Percentiles rank a stretch among this genome's conserved stretches.
phyloP scores from a whole-genome alignment of 1,140 invertebrate species.

The Drosophila serrata region DNA sequence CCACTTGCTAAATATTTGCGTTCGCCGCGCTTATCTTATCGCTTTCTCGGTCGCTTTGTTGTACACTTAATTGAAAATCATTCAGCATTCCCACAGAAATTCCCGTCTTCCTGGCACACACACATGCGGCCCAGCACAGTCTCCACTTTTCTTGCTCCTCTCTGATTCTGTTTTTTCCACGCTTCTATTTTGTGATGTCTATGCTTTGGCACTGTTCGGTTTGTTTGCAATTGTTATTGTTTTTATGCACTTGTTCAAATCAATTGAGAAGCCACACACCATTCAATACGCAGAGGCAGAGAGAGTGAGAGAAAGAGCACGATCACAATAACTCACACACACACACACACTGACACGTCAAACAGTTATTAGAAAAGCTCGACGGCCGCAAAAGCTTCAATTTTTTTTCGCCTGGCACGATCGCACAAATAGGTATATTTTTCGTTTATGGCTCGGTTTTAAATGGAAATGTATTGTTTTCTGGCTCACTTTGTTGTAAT shows the following conservation, averaged over 20 bases:
- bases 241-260: conserved; percentile 80
- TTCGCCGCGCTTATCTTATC: conserved; percentile 66
- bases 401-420: conserved; percentile 45
- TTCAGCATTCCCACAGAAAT: conserved; percentile 37
- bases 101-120: conserved; percentile 48
- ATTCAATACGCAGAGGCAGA: conserved; percentile 32
- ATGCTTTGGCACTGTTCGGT: conserved; percentile 62
- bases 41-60: conserved; percentile 46
- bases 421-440: conserved; percentile 33
- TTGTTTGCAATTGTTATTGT: conserved; percentile 71
- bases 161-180: conserved; percentile 26
- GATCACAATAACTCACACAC: conserved; percentile 32
- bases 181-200: conserved; percentile 33
- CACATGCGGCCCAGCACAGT: conserved; percentile 13
- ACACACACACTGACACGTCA: conserved; percentile 41
- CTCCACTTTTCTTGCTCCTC: conserved; percentile 33
- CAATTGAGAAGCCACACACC: conserved; percentile 65
- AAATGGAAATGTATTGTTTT: conserved; percentile 38
- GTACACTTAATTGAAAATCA: conserved; percentile 73
- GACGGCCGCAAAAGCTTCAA: conserved; percentile 6
- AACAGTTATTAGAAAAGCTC: conserved; percentile 56
- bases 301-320: conserved; percentile 26
- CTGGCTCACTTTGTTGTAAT: conserved; percentile 32
- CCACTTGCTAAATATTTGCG: conserved; percentile 56
- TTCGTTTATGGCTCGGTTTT: conserved; percentile 37